phyloP scores from a whole-genome alignment of 1,140 invertebrate species.

The Limonius californicus region DNA sequence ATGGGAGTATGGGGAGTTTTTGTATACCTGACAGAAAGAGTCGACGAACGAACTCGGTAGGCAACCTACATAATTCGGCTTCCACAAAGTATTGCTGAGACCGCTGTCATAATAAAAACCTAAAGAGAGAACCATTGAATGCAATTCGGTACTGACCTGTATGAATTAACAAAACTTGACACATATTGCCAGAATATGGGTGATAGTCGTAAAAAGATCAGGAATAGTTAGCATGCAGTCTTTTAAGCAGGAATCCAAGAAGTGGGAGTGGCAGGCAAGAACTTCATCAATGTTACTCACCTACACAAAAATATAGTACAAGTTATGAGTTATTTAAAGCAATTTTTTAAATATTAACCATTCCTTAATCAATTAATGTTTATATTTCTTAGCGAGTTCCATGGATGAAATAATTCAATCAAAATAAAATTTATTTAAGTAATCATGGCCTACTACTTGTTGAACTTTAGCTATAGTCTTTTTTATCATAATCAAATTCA shows the following conservation, averaged over 20 bases:
- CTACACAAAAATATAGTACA: conserved; percentile 50
- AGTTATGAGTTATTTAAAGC: not conserved
- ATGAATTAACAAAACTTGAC: conserved; percentile 84
- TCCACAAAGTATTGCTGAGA: conserved; percentile 46
- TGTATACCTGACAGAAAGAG: conserved; percentile 43
- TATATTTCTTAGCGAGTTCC: no score
- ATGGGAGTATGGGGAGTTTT: not conserved
- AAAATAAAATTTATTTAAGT: no score
- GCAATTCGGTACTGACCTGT: conserved; percentile 62
- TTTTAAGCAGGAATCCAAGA: conserved; percentile 83
- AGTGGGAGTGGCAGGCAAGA: conserved; percentile 79
- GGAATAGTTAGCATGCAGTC: conserved; percentile 95
- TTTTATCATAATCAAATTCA: no score
- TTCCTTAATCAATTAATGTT: no score
- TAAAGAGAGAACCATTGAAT: no score
- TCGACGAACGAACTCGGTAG: conserved; percentile 45
- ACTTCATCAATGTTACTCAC: conserved; percentile 93
- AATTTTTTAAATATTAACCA: no score
- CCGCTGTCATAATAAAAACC: conserved; percentile 37
- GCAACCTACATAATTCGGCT: conserved; percentile 45
- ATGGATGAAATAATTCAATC: no score
- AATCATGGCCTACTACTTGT: no score
- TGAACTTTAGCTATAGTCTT: no score
- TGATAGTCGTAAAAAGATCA: conserved; percentile 76
- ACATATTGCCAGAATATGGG: conserved; percentile 80